phyloP scores from a whole-genome alignment of 2,113 vertebrate species.

The Etheostoma cragini region DNA sequence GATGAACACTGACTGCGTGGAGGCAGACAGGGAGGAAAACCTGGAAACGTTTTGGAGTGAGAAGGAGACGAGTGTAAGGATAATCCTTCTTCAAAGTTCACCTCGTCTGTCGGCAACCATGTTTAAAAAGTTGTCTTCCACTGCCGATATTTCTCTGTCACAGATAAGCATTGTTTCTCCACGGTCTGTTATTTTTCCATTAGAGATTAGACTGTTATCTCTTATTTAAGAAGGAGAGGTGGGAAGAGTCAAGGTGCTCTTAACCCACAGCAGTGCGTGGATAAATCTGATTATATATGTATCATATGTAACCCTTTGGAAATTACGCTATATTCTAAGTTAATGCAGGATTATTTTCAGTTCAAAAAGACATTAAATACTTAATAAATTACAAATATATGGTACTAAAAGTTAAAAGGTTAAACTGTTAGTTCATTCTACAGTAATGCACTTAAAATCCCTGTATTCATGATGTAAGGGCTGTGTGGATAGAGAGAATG shows the following conservation, averaged over 20 bases:
- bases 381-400: too few species aligned
- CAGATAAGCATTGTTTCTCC: conserved; percentile 59
- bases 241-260: conserved; percentile 8
- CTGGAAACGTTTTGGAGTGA: conserved; percentile 11
- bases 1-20: conserved; percentile 11
- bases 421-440: too few species aligned
- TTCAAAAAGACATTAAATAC: too few species aligned
- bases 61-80: not conserved
- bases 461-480: too few species aligned
- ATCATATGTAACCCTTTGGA: too few species aligned
- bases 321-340: too few species aligned
- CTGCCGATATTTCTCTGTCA: conserved; percentile 32
- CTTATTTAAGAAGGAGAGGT: conserved; percentile 28
- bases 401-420: too few species aligned
- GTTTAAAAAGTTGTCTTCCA: conserved; percentile 47
- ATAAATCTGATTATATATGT: not conserved
- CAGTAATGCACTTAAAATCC: too few species aligned
- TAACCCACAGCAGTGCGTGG: not conserved
- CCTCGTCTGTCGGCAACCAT: conserved; percentile 23
- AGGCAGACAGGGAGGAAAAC: conserved; percentile 22
- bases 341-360: too few species aligned
- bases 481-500: too few species aligned
- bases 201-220: conserved; percentile 64
- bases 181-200: conserved; percentile 59
- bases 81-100: conserved; percentile 35